Conservation (phyloP, 2,888 invertebrate species). For the Aromia moschata region DNA sequence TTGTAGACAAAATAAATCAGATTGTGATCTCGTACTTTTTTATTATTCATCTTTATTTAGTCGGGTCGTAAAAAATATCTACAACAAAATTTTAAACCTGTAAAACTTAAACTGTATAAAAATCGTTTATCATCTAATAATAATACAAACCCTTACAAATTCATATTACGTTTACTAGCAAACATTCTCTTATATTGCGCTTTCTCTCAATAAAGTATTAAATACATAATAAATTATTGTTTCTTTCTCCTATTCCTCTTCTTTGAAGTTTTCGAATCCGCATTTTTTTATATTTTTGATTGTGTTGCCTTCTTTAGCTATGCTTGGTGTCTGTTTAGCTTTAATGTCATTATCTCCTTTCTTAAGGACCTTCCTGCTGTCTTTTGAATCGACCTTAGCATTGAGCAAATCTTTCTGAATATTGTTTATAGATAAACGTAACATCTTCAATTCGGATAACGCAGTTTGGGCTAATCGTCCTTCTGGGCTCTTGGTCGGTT, state of each 20-base stretch:
- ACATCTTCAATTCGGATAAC: constrained; percentile 70
- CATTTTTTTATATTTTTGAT: not conserved
- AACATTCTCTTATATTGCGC: no score
- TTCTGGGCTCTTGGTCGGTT: constrained; percentile 77
- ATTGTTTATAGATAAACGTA: constrained; percentile 41
- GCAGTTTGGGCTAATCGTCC: constrained; percentile 75
- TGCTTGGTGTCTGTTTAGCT: not conserved
- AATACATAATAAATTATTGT: no score
- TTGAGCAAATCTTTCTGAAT: constrained; percentile 38
- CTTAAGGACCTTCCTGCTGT: not conserved
- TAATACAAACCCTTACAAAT: no score
- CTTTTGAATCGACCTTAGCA: not conserved
- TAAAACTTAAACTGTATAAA: no score
- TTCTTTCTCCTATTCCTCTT: constrained; percentile 18
- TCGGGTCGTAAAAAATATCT: no score
- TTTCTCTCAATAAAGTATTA: no score
- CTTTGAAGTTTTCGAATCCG: constrained; percentile 12
- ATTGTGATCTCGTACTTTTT: no score
- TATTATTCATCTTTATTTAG: no score
- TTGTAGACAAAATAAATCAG: no score
- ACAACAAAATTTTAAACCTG: no score
- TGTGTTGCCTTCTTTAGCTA: not conserved
- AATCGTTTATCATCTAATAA: no score
- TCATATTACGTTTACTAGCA: no score
- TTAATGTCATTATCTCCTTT: constrained; percentile 24